These are phyloP conservation scores for Cheilosia urbana DNA, from an alignment of 2,888 invertebrate species.

Conservation along the genomic window DNA sequence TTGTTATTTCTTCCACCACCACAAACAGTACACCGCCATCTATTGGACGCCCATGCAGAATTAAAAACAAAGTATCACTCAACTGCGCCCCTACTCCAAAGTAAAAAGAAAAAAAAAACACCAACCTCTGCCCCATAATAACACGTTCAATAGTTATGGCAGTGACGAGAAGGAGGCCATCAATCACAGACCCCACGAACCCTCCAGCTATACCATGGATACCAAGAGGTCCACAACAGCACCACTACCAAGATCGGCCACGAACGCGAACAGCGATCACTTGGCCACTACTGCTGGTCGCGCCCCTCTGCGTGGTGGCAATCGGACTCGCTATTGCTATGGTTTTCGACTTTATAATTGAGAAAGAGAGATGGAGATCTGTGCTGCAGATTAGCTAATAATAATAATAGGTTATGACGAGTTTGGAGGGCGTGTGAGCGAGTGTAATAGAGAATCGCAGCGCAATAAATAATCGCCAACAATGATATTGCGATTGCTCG, in stretches of 20 bases:
- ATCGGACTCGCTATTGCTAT: background rate
- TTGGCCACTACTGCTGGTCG: slow-evolving; percentile 49
- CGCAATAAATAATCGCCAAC: slow-evolving; percentile 72
- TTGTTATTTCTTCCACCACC: slow-evolving; percentile 61
- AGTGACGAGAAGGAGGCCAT: slow-evolving; percentile 75
- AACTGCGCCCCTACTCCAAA: slow-evolving; percentile 8
- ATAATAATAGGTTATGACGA: slow-evolving; percentile 72
- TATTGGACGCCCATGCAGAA: slow-evolving; percentile 58
- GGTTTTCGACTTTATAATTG: slow-evolving; percentile 59
- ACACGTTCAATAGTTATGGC: slow-evolving; percentile 72
- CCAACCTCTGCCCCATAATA: slow-evolving; percentile 49
- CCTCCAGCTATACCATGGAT: slow-evolving; percentile 47
- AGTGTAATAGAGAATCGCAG: slow-evolving; percentile 73
- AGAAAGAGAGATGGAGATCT: slow-evolving; percentile 74
- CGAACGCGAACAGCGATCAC: slow-evolving; percentile 36
- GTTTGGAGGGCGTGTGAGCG: slow-evolving; percentile 69
- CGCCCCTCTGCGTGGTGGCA: slow-evolving; percentile 8
- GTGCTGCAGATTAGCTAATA: slow-evolving; percentile 68
- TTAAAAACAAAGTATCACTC: slow-evolving; percentile 22
- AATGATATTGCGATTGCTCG: slow-evolving; percentile 65
- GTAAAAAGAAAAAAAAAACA: too few relatives aligned
- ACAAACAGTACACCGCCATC: slow-evolving; percentile 38
- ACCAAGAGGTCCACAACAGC: slow-evolving; percentile 18
- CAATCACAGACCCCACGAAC: slow-evolving; percentile 66
- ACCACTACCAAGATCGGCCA: slow-evolving; percentile 33